Conservation (phyloP, 2,797 vertebrate species). For the Enteromius viviparus region DNA sequence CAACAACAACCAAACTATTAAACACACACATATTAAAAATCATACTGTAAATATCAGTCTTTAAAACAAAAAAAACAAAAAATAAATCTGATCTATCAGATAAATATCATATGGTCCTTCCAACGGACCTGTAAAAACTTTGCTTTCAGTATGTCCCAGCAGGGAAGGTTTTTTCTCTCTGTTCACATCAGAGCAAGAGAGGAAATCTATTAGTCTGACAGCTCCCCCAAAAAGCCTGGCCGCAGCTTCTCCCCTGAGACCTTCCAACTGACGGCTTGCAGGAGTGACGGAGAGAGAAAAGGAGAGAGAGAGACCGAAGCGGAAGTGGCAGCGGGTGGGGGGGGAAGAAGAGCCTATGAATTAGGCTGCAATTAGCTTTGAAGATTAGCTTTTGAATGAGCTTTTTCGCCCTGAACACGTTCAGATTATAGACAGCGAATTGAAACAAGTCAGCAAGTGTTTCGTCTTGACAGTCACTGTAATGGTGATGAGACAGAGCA, state of each 20-base stretch:
- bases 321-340: background rate
- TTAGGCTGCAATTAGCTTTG: conserved; percentile 41
- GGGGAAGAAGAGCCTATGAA: background rate
- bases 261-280: background rate
- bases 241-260: conserved; percentile 44
- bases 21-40: conserved; percentile 18
- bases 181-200: conserved; percentile 41
- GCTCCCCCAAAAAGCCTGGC: conserved; percentile 49
- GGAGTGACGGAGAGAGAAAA: conserved; percentile 48
- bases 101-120: background rate
- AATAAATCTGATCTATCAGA: background rate
- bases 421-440: conserved; percentile 26
- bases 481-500: conserved; percentile 10
- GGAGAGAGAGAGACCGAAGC: background rate
- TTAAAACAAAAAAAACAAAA: background rate
- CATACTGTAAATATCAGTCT: background rate
- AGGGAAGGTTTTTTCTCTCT: conserved; percentile 40
- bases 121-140: conserved; percentile 46
- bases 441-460: conserved; percentile 34
- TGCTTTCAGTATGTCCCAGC: conserved; percentile 55
- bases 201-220: conserved; percentile 62
- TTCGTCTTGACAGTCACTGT: conserved; percentile 37
- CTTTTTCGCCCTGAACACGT: conserved; percentile 11
- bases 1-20: background rate
- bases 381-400: conserved; percentile 44